These are phyloP conservation scores for Helicoverpa zea DNA, from an alignment of 1,140 invertebrate species.

Conservation along the genomic window DNA sequence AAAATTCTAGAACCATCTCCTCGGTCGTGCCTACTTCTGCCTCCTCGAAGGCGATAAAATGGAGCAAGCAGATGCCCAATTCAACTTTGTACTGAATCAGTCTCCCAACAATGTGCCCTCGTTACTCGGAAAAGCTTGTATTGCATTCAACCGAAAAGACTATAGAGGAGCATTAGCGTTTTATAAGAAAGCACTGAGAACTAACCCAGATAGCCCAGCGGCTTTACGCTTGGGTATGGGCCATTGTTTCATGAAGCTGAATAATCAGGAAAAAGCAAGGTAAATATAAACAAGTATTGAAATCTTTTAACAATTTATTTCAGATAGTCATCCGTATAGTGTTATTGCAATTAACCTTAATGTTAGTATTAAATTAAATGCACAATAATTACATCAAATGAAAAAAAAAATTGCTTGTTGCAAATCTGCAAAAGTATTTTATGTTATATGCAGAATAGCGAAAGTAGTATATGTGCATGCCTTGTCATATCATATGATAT, in stretches of 20 bases:
- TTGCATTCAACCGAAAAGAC: constrained; percentile 97
- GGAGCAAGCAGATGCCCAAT: constrained; percentile 99
- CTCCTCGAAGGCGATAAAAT: constrained; percentile 99
- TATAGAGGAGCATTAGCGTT: constrained; percentile 98
- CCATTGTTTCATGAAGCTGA: constrained; percentile 98
- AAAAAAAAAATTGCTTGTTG: no score
- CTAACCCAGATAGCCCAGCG: constrained; percentile 98
- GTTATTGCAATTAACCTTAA: no score
- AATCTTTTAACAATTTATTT: constrained; percentile 10
- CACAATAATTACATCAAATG: no score
- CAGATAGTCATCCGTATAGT: no score
- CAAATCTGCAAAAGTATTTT: not conserved
- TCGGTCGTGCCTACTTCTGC: constrained; percentile 99
- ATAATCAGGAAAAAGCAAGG: constrained; percentile 98
- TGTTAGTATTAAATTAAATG: no score
- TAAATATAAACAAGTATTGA: constrained; percentile 61
- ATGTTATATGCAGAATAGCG: not conserved
- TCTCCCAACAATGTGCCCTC: constrained; percentile 98
- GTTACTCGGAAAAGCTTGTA: constrained; percentile 99
- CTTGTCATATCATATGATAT: no score
- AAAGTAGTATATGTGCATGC: no score
- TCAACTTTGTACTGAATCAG: constrained; percentile 99
- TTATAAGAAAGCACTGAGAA: constrained; percentile 98
- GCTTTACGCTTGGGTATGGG: constrained; percentile 99
- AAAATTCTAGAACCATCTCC: constrained; percentile 94